Evolutionary conservation across 2,888 invertebrate species (phyloP).

Genomic region (Shargacucullia verbasci): DNA sequence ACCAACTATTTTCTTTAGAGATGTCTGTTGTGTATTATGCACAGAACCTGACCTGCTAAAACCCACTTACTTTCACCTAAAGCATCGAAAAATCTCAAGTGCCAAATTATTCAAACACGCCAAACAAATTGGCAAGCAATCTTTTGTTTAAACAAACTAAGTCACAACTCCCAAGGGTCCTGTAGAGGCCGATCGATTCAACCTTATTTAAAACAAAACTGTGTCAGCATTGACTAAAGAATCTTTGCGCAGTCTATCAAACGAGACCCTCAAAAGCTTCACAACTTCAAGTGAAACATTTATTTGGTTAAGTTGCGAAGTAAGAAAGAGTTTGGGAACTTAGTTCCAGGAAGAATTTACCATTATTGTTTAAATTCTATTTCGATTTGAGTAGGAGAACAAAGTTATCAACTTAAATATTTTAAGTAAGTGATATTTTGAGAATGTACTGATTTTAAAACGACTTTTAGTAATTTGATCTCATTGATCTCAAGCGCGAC

Average conservation of each 20-base stretch:
- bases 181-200: conserved; percentile 34
- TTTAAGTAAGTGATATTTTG: too few species aligned
- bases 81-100: conserved; percentile 5
- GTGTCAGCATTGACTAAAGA: conserved; percentile 23
- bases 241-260: conserved; percentile 32
- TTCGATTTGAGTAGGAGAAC: conserved; percentile 22
- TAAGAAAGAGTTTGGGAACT: conserved; percentile 26
- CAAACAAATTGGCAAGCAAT: conserved; percentile 16
- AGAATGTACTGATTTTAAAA: too few species aligned
- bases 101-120: conserved; percentile 45
- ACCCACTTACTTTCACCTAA: not conserved
- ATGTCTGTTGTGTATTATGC: too few species aligned
- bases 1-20: too few species aligned
- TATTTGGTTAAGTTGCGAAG: conserved; percentile 23
- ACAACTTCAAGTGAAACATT: conserved; percentile 38
- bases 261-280: conserved; percentile 7
- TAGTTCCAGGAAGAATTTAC: conserved; percentile 25
- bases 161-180: conserved; percentile 20
- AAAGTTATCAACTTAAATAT: conserved; percentile 5
- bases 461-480: too few species aligned
- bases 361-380: conserved; percentile 16
- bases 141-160: conserved; percentile 29
- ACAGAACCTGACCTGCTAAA: not conserved
- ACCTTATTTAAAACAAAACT: conserved; percentile 38
- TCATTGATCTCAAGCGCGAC: too few species aligned